Percentiles rank a stretch among this genome's conserved stretches.
phyloP scores from a whole-genome alignment of 2,888 invertebrate genomes.

The Acleris emargana region DNA sequence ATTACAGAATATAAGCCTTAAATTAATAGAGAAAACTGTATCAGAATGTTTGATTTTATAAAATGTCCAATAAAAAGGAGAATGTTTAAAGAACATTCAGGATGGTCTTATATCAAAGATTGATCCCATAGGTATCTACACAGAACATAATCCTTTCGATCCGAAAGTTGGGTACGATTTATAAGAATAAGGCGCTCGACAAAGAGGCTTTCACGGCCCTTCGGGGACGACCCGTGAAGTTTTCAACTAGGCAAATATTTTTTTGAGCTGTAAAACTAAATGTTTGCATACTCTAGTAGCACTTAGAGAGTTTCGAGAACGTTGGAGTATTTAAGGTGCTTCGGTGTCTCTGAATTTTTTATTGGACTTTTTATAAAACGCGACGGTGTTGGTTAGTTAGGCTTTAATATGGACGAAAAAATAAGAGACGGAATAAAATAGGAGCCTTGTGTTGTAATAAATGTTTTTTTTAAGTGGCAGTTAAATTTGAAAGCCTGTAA shows the following conservation, averaged over 20 bases:
- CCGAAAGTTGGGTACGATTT: slow-evolving; percentile 26
- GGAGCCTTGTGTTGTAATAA: no score
- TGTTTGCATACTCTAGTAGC: slow-evolving; percentile 49
- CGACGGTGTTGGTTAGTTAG: no score
- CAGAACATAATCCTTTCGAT: slow-evolving; percentile 30
- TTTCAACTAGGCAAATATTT: slow-evolving; percentile 53
- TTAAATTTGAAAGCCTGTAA: no score
- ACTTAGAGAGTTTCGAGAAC: slow-evolving; percentile 20
- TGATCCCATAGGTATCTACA: slow-evolving; percentile 18
- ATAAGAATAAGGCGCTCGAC: slow-evolving; percentile 43
- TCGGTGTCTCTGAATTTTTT: slow-evolving; percentile 1
- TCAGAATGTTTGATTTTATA: no score
- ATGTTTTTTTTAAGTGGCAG: no score
- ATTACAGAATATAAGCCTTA: no score
- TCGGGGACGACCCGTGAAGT: slow-evolving; percentile 48
- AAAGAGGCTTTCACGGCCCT: slow-evolving; percentile 53
- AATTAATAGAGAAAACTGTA: no score
- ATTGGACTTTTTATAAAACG: neutral
- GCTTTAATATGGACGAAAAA: no score
- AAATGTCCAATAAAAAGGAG: no score
- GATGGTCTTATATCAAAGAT: slow-evolving; percentile 1
- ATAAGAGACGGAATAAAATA: no score
- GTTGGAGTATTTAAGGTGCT: slow-evolving; percentile 1
- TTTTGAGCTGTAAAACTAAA: slow-evolving; percentile 47
- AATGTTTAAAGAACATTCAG: neutral